phyloP scores from a whole-genome alignment of 1,140 invertebrate genomes.

The Globodera rostochiensis region DNA sequence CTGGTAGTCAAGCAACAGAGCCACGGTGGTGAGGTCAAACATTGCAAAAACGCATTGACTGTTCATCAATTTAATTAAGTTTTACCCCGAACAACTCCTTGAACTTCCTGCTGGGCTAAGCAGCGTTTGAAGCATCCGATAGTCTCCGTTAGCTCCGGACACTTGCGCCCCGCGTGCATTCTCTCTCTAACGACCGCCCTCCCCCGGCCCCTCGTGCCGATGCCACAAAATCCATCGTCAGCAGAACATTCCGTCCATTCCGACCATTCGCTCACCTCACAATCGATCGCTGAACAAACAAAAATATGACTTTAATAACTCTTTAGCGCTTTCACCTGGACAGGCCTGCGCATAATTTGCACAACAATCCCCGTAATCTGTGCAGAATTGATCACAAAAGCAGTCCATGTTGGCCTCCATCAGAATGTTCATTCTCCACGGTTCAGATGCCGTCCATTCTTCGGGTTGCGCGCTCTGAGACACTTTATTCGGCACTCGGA shows the following conservation, averaged over 20 bases:
- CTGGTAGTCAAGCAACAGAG: conserved; percentile 15
- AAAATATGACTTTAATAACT: neutral
- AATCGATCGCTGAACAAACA: conserved; percentile 15
- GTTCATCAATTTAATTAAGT: neutral
- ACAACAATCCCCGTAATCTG: conserved; percentile 19
- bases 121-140: conserved; percentile 26
- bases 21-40: conserved; percentile 20
- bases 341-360: conserved; percentile 8
- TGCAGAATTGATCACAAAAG: conserved; percentile 21
- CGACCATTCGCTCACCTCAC: conserved; percentile 14
- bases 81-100: neutral
- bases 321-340: conserved; percentile 9
- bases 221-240: conserved; percentile 2
- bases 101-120: neutral
- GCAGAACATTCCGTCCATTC: conserved; percentile 17
- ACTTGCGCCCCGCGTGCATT: conserved; percentile 10
- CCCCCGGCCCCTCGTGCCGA: conserved; percentile 7
- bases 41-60: conserved; percentile 5
- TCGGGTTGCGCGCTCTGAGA: neutral
- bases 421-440: conserved; percentile 2
- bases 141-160: neutral
- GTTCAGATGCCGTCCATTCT: neutral
- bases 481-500: neutral
- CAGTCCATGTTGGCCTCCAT: conserved; percentile 1
- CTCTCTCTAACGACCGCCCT: neutral